phyloP scores from a whole-genome alignment of 1,140 invertebrate genomes.

The Mercenaria mercenaria region DNA sequence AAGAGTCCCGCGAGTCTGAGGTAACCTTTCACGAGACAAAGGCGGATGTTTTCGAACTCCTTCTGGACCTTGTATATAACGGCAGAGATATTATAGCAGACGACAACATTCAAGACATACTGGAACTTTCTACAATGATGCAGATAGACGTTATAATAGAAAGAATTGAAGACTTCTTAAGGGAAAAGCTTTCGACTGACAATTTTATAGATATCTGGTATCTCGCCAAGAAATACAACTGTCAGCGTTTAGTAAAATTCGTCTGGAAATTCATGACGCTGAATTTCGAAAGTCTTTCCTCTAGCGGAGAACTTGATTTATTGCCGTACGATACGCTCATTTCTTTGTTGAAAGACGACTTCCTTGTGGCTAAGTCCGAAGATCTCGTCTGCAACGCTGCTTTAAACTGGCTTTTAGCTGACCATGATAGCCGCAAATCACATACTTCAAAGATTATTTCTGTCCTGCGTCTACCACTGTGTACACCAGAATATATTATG shows the following conservation, averaged over 20 bases:
- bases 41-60: constrained; percentile 18
- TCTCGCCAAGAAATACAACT: constrained; percentile 27
- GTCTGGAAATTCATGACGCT: constrained; percentile 36
- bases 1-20: constrained; percentile 24
- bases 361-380: background rate
- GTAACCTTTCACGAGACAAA: constrained; percentile 43
- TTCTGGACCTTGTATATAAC: constrained; percentile 4
- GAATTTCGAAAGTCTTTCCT: background rate
- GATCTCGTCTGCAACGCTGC: constrained; percentile 33
- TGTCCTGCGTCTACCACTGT: constrained; percentile 1
- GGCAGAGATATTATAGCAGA: constrained; percentile 1
- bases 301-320: constrained; percentile 15
- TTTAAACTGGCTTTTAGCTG: constrained; percentile 17
- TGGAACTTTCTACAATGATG: constrained; percentile 31
- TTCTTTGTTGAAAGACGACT: background rate
- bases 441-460: constrained; percentile 1
- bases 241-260: constrained; percentile 21
- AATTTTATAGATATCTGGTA: constrained; percentile 51
- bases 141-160: constrained; percentile 35
- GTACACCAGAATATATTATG: constrained; percentile 30
- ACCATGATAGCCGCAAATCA: background rate
- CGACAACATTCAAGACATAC: constrained; percentile 24
- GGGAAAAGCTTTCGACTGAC: constrained; percentile 1
- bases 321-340: constrained; percentile 4
- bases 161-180: background rate